A percentile compares a stretch with the other conserved stretches of the same genome.
These are phyloP conservation scores for Etia nguti DNA, from an alignment of 2,113 vertebrate species.

Conservation along the genomic window DNA sequence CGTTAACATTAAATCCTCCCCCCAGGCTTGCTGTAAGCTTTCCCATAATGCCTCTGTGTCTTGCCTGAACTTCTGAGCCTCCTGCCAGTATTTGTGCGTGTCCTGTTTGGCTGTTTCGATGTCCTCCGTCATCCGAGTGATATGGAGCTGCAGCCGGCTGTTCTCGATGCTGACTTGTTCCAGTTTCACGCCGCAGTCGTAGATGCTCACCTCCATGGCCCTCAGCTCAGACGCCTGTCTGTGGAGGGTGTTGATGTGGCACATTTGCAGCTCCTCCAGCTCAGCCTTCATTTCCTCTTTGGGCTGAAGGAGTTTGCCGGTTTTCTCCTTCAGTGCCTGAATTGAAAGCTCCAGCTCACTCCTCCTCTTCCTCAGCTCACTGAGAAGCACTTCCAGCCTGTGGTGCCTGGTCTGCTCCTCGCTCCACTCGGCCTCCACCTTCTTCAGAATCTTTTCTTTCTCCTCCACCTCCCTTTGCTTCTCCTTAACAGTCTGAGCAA, in stretches of 20 bases:
- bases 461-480: conserved; percentile 40
- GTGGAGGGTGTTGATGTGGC: neutral
- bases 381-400: neutral
- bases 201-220: conserved; percentile 47
- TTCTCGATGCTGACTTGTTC: conserved; percentile 60
- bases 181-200: conserved; percentile 22
- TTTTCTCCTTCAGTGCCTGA: conserved; percentile 12
- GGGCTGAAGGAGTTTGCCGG: conserved; percentile 9
- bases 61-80: neutral
- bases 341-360: conserved; percentile 12
- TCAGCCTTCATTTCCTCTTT: conserved; percentile 34
- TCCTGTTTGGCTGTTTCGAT: neutral
- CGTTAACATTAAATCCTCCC: neutral
- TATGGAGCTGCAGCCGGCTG: conserved; percentile 45
- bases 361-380: neutral
- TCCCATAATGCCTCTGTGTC: neutral
- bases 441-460: conserved; percentile 24
- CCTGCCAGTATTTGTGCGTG: neutral
- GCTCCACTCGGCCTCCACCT: conserved; percentile 24
- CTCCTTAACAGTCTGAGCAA: conserved; percentile 1
- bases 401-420: conserved; percentile 4
- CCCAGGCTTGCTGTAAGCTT: conserved; percentile 21
- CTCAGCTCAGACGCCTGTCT: conserved; percentile 35
- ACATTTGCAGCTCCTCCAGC: neutral
- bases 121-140: conserved; percentile 20